phyloP scores from a whole-genome alignment of 2,797 vertebrate species.

The Pitangus sulphuratus region DNA sequence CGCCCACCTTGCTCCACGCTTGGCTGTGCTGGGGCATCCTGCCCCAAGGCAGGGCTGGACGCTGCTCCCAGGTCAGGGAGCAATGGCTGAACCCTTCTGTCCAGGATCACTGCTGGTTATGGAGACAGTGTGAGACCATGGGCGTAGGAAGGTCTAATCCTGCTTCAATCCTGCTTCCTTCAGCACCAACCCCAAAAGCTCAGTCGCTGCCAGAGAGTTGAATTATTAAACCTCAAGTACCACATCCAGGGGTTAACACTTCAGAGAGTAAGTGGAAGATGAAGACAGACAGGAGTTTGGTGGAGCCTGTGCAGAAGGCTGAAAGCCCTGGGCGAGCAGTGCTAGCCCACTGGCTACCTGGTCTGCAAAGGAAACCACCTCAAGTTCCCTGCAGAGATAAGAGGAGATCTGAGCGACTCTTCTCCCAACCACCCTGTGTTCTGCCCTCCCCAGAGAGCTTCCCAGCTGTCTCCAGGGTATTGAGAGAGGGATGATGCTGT shows the following conservation, averaged over 20 bases:
- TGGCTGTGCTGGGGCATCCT: not conserved
- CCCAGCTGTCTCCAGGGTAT: not conserved
- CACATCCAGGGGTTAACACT: not conserved
- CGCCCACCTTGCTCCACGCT: rapidly evolving
- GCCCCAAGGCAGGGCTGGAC: not conserved
- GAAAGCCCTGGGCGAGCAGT: not conserved
- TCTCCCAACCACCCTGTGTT: not conserved
- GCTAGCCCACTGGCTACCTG: not conserved
- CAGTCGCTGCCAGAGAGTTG: rapidly evolving
- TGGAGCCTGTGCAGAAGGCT: not conserved
- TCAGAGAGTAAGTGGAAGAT: not conserved
- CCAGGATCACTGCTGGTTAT: not conserved
- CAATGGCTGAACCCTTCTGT: not conserved
- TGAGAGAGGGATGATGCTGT: not conserved
- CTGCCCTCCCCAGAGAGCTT: not conserved
- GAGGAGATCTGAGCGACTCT: not conserved
- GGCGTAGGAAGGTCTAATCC: not conserved
- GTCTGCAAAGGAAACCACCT: not conserved
- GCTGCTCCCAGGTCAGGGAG: not conserved
- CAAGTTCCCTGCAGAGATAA: not conserved
- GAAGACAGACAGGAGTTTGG: not conserved
- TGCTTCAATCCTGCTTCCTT: not conserved
- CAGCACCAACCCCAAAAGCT: not conserved
- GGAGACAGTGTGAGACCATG: rapidly evolving
- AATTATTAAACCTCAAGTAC: not conserved